Percentiles rank a stretch among this genome's conserved stretches.
These are phyloP conservation scores for Bombus picipes DNA, from an alignment of 1,140 invertebrate species.

Conservation along the genomic window DNA sequence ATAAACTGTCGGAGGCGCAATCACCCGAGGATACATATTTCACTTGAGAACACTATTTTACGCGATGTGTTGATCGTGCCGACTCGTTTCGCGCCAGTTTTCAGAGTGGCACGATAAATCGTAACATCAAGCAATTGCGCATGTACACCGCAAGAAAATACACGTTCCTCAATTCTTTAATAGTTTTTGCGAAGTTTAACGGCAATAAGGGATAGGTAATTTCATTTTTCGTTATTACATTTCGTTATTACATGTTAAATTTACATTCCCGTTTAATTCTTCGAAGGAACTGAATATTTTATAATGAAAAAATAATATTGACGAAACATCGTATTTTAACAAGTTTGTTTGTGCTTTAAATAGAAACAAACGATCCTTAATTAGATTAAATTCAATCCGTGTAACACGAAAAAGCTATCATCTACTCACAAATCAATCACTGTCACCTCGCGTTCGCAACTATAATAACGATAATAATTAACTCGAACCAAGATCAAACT, in stretches of 20 bases:
- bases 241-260: no score
- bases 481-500: background rate
- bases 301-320: background rate
- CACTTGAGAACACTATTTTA: slow-evolving; percentile 12
- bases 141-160: slow-evolving; percentile 36
- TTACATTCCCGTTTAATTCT: no score
- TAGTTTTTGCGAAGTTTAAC: slow-evolving; percentile 9
- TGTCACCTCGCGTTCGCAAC: background rate
- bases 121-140: slow-evolving; percentile 32
- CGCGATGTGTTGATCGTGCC: slow-evolving; percentile 41
- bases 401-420: background rate
- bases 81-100: slow-evolving; percentile 42
- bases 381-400: background rate
- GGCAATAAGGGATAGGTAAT: background rate
- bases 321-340: background rate
- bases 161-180: slow-evolving; percentile 27
- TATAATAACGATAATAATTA: background rate
- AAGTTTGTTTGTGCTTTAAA: background rate
- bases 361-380: background rate
- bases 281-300: no score
- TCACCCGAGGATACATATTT: slow-evolving; percentile 33
- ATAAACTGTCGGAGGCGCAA: slow-evolving; percentile 14
- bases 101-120: slow-evolving; percentile 53
- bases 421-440: background rate
- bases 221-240: background rate